phyloP scores from a whole-genome alignment of 2,888 invertebrate genomes.

The Platycheirus rosarum region DNA sequence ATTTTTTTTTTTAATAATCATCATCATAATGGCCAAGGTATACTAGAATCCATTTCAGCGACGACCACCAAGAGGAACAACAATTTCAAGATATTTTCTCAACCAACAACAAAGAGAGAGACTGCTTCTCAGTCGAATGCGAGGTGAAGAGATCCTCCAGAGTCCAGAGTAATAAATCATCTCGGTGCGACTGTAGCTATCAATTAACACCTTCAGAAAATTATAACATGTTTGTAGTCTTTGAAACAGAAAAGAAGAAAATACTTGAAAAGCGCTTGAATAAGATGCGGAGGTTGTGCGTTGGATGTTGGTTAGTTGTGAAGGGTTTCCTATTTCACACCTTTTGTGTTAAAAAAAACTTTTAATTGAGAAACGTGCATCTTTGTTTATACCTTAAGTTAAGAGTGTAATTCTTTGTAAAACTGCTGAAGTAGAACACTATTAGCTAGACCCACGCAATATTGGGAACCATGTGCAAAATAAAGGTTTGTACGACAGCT shows the following conservation, averaged over 20 bases:
- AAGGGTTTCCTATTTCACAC: slow-evolving; percentile 58
- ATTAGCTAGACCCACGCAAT: too few species aligned
- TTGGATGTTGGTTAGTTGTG: slow-evolving; percentile 10
- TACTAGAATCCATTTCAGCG: slow-evolving; percentile 38
- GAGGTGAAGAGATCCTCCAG: slow-evolving; percentile 29
- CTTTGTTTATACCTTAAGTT: neutral
- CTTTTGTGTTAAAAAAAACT: slow-evolving; percentile 42
- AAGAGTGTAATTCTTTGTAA: neutral
- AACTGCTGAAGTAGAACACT: slow-evolving; percentile 6
- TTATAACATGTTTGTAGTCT: slow-evolving; percentile 71
- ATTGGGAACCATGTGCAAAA: too few species aligned
- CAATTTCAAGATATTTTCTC: too few species aligned
- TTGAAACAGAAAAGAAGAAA: slow-evolving; percentile 38
- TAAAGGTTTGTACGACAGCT: too few species aligned
- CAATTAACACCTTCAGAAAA: slow-evolving; percentile 74
- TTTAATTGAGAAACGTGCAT: slow-evolving; percentile 45
- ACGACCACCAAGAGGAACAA: slow-evolving; percentile 37
- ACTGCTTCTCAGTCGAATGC: neutral
- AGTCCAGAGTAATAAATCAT: slow-evolving; percentile 65
- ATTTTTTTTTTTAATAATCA: slow-evolving; percentile 66
- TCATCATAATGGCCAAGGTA: slow-evolving; percentile 46
- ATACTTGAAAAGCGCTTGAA: slow-evolving; percentile 12
- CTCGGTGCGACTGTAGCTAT: slow-evolving; percentile 63
- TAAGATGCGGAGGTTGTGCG: slow-evolving; percentile 15
- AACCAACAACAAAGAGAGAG: neutral